These are phyloP conservation scores for Eretmocerus hayati DNA, from an alignment of 2,888 invertebrate genomes.

Conservation along the genomic window DNA sequence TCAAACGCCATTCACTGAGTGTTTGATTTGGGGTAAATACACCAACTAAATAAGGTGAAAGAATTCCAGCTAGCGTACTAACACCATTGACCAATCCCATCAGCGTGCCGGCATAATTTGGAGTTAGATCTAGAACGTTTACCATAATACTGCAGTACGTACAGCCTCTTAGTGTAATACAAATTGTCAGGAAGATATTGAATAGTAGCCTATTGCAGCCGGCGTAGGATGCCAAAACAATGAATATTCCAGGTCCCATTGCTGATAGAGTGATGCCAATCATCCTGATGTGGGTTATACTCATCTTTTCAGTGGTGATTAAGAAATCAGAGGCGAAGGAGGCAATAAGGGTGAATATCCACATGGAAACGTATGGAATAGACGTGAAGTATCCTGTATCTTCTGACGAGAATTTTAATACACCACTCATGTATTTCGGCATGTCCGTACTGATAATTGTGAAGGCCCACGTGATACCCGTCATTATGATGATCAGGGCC, in stretches of 20 bases:
- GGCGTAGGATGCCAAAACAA: conserved; percentile 48
- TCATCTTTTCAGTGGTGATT: conserved; percentile 36
- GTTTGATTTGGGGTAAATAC: conserved; percentile 48
- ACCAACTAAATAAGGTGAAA: conserved; percentile 63
- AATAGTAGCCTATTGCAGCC: conserved; percentile 44
- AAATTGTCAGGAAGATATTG: conserved; percentile 46
- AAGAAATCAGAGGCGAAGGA: conserved; percentile 45
- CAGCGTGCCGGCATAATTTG: conserved; percentile 49
- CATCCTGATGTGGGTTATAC: conserved; percentile 46
- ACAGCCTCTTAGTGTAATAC: conserved; percentile 48
- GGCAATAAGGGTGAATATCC: conserved; percentile 40
- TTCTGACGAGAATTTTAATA: conserved; percentile 43
- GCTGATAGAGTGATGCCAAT: conserved; percentile 48
- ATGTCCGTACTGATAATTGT: too few species aligned
- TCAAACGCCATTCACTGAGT: conserved; percentile 62
- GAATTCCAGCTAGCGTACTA: conserved; percentile 65
- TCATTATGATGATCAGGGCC: conserved; percentile 61
- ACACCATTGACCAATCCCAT: conserved; percentile 54
- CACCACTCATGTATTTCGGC: too few species aligned
- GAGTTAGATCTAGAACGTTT: conserved; percentile 47
- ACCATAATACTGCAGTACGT: conserved; percentile 48
- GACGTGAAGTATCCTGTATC: conserved; percentile 46
- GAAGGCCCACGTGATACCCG: conserved; percentile 44
- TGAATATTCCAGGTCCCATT: conserved; percentile 47
- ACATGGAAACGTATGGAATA: conserved; percentile 47